Evolutionary conservation across 2,888 invertebrate species (phyloP).

Genomic region (Hydroisotoma schaefferi): DNA sequence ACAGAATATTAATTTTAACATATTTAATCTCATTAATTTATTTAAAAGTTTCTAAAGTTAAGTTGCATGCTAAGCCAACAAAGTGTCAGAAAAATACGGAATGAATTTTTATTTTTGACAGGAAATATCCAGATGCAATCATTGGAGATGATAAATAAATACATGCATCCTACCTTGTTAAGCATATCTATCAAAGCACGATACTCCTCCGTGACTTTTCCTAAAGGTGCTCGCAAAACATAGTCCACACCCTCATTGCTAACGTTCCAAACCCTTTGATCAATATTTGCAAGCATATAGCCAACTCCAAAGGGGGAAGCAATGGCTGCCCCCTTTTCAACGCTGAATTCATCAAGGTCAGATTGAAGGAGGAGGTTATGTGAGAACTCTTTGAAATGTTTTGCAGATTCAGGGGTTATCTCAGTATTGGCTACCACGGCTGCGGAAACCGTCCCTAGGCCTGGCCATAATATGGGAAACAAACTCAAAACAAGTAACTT

Average conservation of each 20-base stretch:
- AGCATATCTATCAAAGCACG: constrained; percentile 24
- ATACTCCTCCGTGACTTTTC: constrained; percentile 29
- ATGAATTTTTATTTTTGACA: too few relatives aligned
- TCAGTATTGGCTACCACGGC: neutral
- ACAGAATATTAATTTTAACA: neutral
- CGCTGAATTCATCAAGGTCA: constrained; percentile 36
- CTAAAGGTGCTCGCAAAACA: constrained; percentile 18
- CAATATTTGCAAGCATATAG: constrained; percentile 37
- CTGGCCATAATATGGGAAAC: neutral
- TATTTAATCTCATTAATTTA: too few relatives aligned
- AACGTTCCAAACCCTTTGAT: constrained; percentile 38
- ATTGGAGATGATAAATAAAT: too few relatives aligned
- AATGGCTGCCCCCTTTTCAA: constrained; percentile 41
- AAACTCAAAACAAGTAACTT: neutral
- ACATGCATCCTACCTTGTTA: constrained; percentile 19
- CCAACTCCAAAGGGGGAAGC: constrained; percentile 37
- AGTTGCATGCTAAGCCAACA: too few relatives aligned
- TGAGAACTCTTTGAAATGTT: constrained; percentile 34
- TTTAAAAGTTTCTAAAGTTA: too few relatives aligned
- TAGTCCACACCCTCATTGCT: constrained; percentile 29
- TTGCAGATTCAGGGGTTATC: neutral
- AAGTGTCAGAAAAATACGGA: too few relatives aligned
- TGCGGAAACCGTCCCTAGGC: neutral
- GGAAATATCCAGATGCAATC: too few relatives aligned
- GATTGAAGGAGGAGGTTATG: constrained; percentile 36